phyloP scores from a whole-genome alignment of 2,888 invertebrate genomes.

The Drosophila bunnanda region DNA sequence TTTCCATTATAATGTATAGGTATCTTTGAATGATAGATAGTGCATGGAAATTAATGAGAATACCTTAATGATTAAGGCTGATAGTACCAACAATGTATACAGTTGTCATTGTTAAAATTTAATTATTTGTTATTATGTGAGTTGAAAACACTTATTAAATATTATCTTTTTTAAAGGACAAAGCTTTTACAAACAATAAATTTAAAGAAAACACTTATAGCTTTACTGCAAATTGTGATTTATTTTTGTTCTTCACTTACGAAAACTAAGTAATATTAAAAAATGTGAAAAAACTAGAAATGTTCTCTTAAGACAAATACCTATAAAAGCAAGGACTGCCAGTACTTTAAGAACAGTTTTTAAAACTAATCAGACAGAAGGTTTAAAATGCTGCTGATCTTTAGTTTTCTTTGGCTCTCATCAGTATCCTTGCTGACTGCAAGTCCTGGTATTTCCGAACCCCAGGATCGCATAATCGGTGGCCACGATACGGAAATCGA shows the following conservation, averaged over 20 bases:
- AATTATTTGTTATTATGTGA: neutral
- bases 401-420: neutral
- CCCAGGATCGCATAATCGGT: constrained; percentile 5
- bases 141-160: neutral
- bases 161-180: neutral
- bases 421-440: constrained; percentile 1
- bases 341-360: neutral
- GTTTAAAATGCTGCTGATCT: neutral
- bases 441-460: neutral
- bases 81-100: neutral
- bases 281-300: neutral
- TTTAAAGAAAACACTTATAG: neutral
- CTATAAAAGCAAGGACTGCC: neutral
- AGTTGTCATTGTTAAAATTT: too few relatives aligned
- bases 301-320: neutral
- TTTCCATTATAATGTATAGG: neutral
- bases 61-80: neutral
- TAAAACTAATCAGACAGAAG: neutral
- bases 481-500: constrained; percentile 3
- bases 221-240: neutral
- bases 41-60: neutral
- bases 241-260: neutral
- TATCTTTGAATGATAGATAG: too few relatives aligned
- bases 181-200: too few relatives aligned
- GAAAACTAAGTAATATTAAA: neutral